Evolutionary conservation across 2,888 invertebrate genomes (phyloP).

Genomic region (Strigamia crassipes): DNA sequence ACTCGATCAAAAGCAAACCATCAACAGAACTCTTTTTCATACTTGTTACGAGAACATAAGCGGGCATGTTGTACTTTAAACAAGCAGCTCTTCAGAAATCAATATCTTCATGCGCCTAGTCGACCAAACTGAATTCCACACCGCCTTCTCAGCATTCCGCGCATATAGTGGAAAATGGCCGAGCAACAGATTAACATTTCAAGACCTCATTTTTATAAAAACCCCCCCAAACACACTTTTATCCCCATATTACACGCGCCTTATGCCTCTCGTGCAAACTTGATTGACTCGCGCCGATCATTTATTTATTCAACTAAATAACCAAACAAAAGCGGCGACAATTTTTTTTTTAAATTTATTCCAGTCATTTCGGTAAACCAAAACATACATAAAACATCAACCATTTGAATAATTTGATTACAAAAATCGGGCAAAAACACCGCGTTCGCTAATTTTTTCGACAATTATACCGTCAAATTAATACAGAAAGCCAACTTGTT

Average conservation of each 20-base stretch:
- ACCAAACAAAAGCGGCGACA: too few relatives aligned
- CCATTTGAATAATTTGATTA: too few relatives aligned
- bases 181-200: slow-evolving; percentile 34
- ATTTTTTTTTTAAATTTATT: too few relatives aligned
- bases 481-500: not conserved
- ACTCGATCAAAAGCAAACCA: slow-evolving; percentile 2
- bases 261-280: not conserved
- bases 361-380: too few relatives aligned
- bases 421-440: too few relatives aligned
- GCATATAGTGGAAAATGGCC: not conserved
- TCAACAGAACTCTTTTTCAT: not conserved
- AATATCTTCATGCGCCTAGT: slow-evolving; percentile 34
- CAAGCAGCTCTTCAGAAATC: slow-evolving; percentile 28
- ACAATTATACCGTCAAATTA: too few relatives aligned
- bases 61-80: slow-evolving; percentile 12
- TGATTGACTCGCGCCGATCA: not conserved
- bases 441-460: too few relatives aligned
- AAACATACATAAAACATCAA: too few relatives aligned
- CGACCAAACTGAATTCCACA: slow-evolving; percentile 34
- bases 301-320: too few relatives aligned
- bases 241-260: not conserved
- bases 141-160: slow-evolving; percentile 14
- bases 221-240: slow-evolving; percentile 2
- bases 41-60: slow-evolving; percentile 7
- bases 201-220: not conserved